Conservation (phyloP, 2,113 vertebrate species). For the Calidris pygmaea region DNA sequence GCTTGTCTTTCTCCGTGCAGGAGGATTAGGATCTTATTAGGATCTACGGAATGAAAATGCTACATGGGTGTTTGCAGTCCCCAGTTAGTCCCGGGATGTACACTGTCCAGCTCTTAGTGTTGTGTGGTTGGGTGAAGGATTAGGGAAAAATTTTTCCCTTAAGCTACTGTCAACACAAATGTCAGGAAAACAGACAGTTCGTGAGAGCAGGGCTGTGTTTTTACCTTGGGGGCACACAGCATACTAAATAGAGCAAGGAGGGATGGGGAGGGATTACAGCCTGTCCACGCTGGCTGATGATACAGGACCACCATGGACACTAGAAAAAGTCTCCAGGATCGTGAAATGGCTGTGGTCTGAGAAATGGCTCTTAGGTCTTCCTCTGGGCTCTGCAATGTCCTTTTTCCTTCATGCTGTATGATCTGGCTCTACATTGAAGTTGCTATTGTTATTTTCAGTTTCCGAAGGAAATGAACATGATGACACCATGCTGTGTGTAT, state of each 20-base stretch:
- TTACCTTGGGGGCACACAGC: not conserved
- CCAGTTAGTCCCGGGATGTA: not conserved
- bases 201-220: not conserved
- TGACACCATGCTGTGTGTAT: not conserved
- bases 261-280: not conserved
- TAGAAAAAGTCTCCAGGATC: not conserved
- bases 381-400: not conserved
- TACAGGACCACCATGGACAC: not conserved
- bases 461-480: not conserved
- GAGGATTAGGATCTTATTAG: not conserved
- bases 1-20: accelerated
- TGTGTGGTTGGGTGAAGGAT: not conserved
- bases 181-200: not conserved
- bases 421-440: not conserved
- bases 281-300: not conserved
- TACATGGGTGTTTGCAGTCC: accelerated
- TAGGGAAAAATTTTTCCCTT: not conserved
- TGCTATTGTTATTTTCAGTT: not conserved
- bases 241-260: not conserved
- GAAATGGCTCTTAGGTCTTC: not conserved
- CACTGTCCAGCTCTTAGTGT: not conserved
- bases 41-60: not conserved
- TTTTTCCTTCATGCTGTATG: not conserved
- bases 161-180: not conserved
- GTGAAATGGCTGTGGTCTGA: not conserved